Conservation (phyloP, 2,113 vertebrate genomes). For the Nipponia nippon region DNA sequence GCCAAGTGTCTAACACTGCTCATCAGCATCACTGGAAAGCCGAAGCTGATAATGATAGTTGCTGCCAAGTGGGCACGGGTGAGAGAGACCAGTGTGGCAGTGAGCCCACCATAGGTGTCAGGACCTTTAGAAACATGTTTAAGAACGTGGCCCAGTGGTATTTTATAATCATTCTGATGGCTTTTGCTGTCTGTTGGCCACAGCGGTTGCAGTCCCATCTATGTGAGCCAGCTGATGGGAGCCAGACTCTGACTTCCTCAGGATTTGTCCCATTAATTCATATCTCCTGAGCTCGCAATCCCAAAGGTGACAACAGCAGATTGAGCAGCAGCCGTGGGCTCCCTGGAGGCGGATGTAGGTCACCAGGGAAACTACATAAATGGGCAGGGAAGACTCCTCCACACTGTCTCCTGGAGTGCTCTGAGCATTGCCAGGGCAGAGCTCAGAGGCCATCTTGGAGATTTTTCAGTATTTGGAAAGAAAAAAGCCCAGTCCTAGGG, state of each 20-base stretch:
- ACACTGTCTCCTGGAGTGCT: not conserved
- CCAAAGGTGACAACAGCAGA: not conserved
- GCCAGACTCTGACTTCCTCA: not conserved
- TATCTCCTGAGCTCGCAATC: fast-evolving
- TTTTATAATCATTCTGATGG: not conserved
- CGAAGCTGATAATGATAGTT: not conserved
- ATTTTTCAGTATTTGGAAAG: not conserved
- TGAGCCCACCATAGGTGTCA: not conserved
- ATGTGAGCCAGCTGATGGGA: not conserved
- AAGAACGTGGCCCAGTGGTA: not conserved
- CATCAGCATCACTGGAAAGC: no score
- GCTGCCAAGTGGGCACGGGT: fast-evolving
- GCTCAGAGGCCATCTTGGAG: fast-evolving
- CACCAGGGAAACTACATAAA: not conserved
- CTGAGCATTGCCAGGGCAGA: not conserved
- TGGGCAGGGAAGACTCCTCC: not conserved
- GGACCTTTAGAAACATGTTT: not conserved
- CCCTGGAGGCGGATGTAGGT: not conserved
- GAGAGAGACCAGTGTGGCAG: fast-evolving
- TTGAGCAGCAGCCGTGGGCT: not conserved
- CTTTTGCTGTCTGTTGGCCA: not conserved
- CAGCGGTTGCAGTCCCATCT: not conserved
- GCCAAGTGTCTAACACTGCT: fast-evolving
- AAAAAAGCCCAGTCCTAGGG: not conserved
- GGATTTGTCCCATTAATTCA: not conserved